Base-by-base conservation (phyloP, 2,797 vertebrate genomes). In the Micrastur ruficollis region DNA sequence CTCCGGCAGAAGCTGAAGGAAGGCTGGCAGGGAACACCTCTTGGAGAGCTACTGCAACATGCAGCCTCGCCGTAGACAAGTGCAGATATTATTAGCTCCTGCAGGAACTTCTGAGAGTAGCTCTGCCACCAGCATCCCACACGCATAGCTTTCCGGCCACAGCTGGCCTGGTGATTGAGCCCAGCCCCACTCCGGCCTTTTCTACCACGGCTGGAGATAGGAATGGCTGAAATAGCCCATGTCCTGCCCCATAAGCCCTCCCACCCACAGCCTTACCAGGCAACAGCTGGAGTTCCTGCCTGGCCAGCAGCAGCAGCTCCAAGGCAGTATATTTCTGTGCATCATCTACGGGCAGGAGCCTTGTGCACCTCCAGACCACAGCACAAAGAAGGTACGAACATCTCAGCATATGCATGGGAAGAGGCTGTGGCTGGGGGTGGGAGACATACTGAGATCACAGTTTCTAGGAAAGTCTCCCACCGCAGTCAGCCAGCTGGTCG, bases 141-240 rank as follows among this genome's bases (percentile, higher is more conserved):
- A 9, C 7, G 18, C 26, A 7, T 1, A 44, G 50, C 9, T 62
- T 23, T 1, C 38, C 3, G 42, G 44, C 59, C 50, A 67, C 75
- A 50, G 32, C 47, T 27, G 6, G 25, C 21, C 55, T 74, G 34
- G 40, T 0, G 1, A 32, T 4, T 0, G 0, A 74, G 27, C 32
- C 47, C 50, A 53, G 67, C 34, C 32, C 34, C 26, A 5, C 34
- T 49, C 27, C 0, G 1, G 26, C 15, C 19, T 52, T 59, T 42
- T 31, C 61, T 22, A 1, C 52, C 20, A 4, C 2, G 6, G n/a
- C 44, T 72, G 52, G 47, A 59, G n/a, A 29, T 49, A 11, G n/a
- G 13, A 83, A 47, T 1, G 5, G 52, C 47, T 34, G 40, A 14
- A 71, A 47, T 5, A 78, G 32, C 19, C 26, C 34, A 0, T 17